A percentile compares a stretch with the other conserved stretches of the same genome.
Evolutionary conservation across 2,797 vertebrate species (phyloP).

Genomic region (Urophycis tenuis): DNA sequence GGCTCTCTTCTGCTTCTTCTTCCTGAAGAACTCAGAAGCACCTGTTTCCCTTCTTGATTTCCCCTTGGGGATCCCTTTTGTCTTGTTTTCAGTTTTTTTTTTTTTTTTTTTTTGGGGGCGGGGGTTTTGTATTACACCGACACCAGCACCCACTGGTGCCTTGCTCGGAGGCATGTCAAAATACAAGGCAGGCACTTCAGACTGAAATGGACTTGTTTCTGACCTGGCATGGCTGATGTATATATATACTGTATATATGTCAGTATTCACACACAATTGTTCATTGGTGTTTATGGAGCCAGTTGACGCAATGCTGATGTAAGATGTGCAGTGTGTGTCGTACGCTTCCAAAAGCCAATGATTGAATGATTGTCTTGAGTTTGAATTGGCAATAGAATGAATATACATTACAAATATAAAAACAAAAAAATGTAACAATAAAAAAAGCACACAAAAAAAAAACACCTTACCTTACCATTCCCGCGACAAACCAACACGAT

Average conservation of each 20-base stretch:
- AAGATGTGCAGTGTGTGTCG: neutral
- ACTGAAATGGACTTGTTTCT: neutral
- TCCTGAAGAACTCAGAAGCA: slow-evolving; percentile 19
- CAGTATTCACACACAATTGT: neutral
- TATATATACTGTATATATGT: neutral
- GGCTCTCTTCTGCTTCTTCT: neutral
- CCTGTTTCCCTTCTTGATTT: slow-evolving; percentile 37
- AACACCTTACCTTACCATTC: neutral
- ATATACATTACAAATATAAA: too few relatives aligned
- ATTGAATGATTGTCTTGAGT: neutral
- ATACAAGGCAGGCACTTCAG: neutral
- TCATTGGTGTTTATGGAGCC: too few relatives aligned
- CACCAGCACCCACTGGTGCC: too few relatives aligned
- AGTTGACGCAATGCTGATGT: neutral
- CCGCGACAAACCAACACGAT: neutral
- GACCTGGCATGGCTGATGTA: neutral
- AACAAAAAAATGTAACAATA: too few relatives aligned
- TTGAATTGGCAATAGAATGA: neutral
- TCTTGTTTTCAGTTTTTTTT: neutral
- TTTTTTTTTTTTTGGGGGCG: neutral
- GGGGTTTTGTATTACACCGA: too few relatives aligned
- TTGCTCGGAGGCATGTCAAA: too few relatives aligned
- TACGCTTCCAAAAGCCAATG: neutral
- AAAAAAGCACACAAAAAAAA: too few relatives aligned
- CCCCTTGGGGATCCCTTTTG: slow-evolving; percentile 19